These are phyloP conservation scores for Pseudococcus viburni DNA, from an alignment of 2,888 invertebrate species.

Conservation along the genomic window DNA sequence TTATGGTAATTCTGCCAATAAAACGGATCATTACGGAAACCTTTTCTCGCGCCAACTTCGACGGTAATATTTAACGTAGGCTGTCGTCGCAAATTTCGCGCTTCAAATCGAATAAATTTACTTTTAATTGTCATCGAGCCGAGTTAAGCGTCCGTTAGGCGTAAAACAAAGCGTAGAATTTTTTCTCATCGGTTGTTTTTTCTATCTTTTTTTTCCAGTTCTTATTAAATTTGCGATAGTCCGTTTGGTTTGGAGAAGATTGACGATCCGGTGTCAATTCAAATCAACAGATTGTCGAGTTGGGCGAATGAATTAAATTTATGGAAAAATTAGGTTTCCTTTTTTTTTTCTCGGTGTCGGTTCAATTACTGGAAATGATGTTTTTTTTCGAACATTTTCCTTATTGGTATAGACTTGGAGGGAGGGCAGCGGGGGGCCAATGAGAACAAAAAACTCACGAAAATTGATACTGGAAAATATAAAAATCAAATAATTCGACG, in stretches of 20 bases:
- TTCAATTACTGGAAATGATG: not conserved
- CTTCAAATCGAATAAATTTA: constrained; percentile 11
- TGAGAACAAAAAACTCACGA: no score
- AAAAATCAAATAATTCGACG: no score
- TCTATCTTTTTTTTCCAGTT: not conserved
- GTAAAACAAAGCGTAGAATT: not conserved
- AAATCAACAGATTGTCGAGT: not conserved
- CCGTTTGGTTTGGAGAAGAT: not conserved
- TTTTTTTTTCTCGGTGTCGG: not conserved
- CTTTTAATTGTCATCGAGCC: constrained; percentile 17
- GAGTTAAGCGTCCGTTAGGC: not conserved
- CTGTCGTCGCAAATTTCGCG: not conserved
- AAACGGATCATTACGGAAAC: constrained; percentile 30
- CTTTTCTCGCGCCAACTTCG: constrained; percentile 19
- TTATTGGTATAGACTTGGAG: not conserved
- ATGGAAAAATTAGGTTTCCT: not conserved
- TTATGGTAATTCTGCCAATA: constrained; percentile 54
- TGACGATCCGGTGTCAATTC: constrained; percentile 7
- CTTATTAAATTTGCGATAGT: not conserved
- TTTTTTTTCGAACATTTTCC: not conserved
- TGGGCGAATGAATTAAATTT: not conserved
- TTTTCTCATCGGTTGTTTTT: not conserved
- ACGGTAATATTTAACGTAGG: constrained; percentile 10
- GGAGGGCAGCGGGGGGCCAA: not conserved
- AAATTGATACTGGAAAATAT: no score